Evolutionary conservation across 1,140 invertebrate genomes (phyloP).

Genomic region (Formica exsecta): DNA sequence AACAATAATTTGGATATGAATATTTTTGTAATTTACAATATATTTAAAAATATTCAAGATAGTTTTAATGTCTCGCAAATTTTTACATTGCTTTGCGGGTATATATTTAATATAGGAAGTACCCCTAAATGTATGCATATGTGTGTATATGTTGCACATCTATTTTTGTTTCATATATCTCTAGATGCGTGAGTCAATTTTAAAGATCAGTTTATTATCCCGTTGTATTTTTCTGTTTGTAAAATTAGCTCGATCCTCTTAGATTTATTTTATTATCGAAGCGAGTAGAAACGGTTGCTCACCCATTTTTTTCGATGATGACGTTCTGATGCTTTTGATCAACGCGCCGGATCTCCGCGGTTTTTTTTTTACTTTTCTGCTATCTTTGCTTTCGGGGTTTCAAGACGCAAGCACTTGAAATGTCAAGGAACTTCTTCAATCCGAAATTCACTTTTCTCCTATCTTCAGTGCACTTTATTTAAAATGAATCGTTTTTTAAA

Average conservation of each 20-base stretch:
- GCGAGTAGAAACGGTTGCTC: slow-evolving; percentile 9
- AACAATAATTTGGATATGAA: not conserved
- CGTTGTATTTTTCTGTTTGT: not conserved
- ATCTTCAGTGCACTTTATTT: not conserved
- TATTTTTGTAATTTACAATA: not conserved
- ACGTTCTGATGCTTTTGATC: slow-evolving; percentile 23
- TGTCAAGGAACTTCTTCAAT: slow-evolving; percentile 13
- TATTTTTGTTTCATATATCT: not conserved
- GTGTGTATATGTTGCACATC: not conserved
- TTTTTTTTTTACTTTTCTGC: slow-evolving; percentile 2
- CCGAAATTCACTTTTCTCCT: not conserved
- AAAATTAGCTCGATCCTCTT: not conserved
- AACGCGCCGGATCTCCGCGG: slow-evolving; percentile 4
- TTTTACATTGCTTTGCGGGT: not conserved
- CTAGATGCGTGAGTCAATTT: not conserved
- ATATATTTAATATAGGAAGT: too few species aligned
- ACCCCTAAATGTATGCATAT: too few species aligned
- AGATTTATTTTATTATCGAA: not conserved
- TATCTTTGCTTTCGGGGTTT: slow-evolving; percentile 36
- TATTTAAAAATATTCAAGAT: not conserved
- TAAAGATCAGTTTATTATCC: not conserved
- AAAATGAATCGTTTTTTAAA: not conserved
- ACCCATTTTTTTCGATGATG: slow-evolving; percentile 20
- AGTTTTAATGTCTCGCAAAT: not conserved
- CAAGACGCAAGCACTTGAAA: slow-evolving; percentile 12